phyloP scores from a whole-genome alignment of 2,797 vertebrate species.

The Eulemur coronatus region DNA sequence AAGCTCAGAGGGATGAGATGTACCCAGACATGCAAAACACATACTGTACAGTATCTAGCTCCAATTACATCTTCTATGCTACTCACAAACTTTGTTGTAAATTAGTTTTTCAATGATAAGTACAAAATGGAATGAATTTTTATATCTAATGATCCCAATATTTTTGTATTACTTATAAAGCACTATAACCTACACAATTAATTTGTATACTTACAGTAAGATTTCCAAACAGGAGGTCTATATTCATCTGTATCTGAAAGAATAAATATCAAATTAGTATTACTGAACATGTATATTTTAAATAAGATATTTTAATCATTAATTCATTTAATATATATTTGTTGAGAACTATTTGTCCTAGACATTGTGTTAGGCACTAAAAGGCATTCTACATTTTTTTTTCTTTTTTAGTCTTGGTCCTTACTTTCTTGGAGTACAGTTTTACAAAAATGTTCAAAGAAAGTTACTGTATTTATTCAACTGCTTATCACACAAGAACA shows the following conservation, averaged over 20 bases:
- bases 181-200: slow-evolving; percentile 1
- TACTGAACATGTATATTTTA: background rate
- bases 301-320: slow-evolving; percentile 7
- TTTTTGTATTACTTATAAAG: slow-evolving; percentile 40
- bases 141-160: background rate
- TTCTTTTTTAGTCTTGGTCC: background rate
- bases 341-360: background rate
- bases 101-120: slow-evolving; percentile 15
- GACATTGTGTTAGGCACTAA: background rate
- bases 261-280: slow-evolving; percentile 66
- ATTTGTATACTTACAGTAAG: slow-evolving; percentile 90
- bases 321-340: background rate
- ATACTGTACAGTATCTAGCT: background rate
- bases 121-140: slow-evolving; percentile 23
- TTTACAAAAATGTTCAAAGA: slow-evolving; percentile 27
- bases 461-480: slow-evolving; percentile 37
- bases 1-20: background rate
- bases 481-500: background rate
- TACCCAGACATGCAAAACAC: background rate
- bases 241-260: slow-evolving; percentile 93
- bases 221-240: slow-evolving; percentile 94
- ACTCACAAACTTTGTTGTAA: background rate
- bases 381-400: background rate
- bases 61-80: background rate
- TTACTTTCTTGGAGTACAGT: slow-evolving; percentile 17